Percentiles rank a stretch among this genome's conserved stretches.
Conservation (phyloP, 2,113 vertebrate species). For the Myodes glareolus region DNA sequence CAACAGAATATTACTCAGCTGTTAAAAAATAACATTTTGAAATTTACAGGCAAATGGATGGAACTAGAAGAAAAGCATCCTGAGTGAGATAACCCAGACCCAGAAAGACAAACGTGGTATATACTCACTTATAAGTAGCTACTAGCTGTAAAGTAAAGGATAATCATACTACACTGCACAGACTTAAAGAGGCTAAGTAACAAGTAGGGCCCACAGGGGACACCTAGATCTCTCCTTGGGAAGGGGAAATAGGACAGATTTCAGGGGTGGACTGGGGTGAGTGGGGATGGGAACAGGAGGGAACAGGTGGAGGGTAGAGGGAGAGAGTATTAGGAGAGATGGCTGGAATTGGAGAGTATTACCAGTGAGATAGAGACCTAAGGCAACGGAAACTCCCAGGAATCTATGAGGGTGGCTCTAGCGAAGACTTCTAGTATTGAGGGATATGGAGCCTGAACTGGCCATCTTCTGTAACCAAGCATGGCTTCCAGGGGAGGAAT, state of each 20-base stretch:
- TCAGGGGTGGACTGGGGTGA: neutral
- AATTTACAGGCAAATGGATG: neutral
- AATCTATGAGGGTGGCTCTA: neutral
- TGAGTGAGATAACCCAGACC: neutral
- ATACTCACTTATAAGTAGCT: neutral
- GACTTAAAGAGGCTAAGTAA: neutral
- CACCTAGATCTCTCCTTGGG: neutral
- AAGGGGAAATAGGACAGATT: neutral
- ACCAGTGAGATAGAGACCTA: neutral
- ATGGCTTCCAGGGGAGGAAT: neutral
- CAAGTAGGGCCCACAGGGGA: neutral
- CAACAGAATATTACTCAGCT: neutral
- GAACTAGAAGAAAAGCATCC: neutral
- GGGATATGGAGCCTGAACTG: neutral
- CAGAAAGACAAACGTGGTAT: neutral
- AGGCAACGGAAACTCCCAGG: neutral
- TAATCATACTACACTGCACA: neutral
- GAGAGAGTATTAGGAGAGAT: neutral
- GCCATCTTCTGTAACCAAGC: neutral
- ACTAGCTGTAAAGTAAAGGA: neutral
- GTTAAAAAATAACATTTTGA: neutral
- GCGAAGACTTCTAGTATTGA: neutral
- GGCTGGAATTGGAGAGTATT: neutral
- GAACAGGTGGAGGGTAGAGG: neutral
- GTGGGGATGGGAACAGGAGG: neutral